Percentiles rank a stretch among this genome's conserved stretches.
These are phyloP conservation scores for Drosophila formosana DNA, from an alignment of 2,888 invertebrate genomes.

Conservation along the genomic window DNA sequence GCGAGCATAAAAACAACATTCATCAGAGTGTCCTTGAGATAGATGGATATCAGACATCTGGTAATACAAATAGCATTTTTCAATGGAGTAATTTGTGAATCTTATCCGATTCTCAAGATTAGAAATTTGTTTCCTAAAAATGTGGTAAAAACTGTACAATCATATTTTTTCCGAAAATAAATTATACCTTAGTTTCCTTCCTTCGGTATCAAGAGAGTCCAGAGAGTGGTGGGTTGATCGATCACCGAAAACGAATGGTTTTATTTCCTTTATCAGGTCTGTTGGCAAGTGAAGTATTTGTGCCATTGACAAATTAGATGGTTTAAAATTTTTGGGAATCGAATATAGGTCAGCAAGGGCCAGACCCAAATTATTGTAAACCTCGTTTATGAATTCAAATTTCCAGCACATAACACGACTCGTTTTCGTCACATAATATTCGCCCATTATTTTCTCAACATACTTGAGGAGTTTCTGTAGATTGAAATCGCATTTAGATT, in stretches of 20 bases:
- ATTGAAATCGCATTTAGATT: not conserved
- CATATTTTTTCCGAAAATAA: not conserved
- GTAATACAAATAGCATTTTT: constrained; percentile 78
- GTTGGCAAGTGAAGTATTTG: constrained; percentile 59
- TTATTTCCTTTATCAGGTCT: constrained; percentile 69
- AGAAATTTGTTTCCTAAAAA: constrained; percentile 59
- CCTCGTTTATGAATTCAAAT: constrained; percentile 83
- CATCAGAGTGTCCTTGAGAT: constrained; percentile 71
- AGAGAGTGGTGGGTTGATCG: constrained; percentile 77
- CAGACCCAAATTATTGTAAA: constrained; percentile 81
- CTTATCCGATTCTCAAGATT: constrained; percentile 76
- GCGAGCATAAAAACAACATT: constrained; percentile 75
- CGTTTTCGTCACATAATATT: constrained; percentile 81
- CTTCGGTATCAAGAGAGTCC: constrained; percentile 44
- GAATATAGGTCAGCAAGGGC: constrained; percentile 73
- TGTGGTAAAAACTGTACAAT: too few relatives aligned
- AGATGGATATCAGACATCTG: constrained; percentile 75
- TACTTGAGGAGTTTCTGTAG: constrained; percentile 48
- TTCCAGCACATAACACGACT: constrained; percentile 83
- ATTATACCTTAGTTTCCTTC: constrained; percentile 38
- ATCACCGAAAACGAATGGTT: constrained; percentile 80
- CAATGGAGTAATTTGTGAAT: constrained; percentile 78
- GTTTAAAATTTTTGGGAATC: constrained; percentile 27
- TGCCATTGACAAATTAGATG: constrained; percentile 39
- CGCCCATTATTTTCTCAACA: constrained; percentile 81